Evolutionary conservation across 2,797 vertebrate genomes (phyloP), one percentile per base, ranked within the genome.

Genomic region (Mormyrus proboscirostris): DNA sequence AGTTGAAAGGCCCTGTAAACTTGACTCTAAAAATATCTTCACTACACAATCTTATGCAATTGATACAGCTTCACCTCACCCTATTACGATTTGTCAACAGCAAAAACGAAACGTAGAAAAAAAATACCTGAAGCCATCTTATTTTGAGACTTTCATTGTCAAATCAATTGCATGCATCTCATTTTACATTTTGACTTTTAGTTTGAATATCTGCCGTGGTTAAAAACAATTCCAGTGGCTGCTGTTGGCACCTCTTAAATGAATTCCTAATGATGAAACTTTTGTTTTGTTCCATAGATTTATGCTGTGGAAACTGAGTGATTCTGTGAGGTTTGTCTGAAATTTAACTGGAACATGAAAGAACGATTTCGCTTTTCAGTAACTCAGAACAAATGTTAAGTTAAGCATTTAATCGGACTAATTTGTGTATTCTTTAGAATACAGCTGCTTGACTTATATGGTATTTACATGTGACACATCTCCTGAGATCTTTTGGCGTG

Each of bases 1-100:
- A 88, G 91, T 91, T 62, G 87, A 91, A 89, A 90, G 88, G 89
- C 41, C 76, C 88, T 90, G 87, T 14, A 76, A 92, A 79, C 57
- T 88, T 89, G 91, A 89, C 84, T 91, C 91, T 90, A 90, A 90
- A 92, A 92, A 92, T 90, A 91, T 92, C 90, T 90, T 89, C 91
- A 88, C 8, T 55, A 33, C 90, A 89, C 49, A 49, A 41, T 10
- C 1, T 88, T 89, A 90, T 90, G 89, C 51, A 91, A 87, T 91
- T 83, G 50, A 57, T 69, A 14, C 29, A 12, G 65, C 44, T 87
- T 73, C 25, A 50, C 14, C 65, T 50, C 29, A 57, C n/a, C 62
- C 19, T 86, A n/a, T 12, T 86, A 59, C 76, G 38, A 33, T 76
- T 53, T 9, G n/a, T 88, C 44, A 82, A 47, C 41, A 44, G 8